Conservation (phyloP, 2,888 invertebrate genomes). For the Agonum fuliginosum region DNA sequence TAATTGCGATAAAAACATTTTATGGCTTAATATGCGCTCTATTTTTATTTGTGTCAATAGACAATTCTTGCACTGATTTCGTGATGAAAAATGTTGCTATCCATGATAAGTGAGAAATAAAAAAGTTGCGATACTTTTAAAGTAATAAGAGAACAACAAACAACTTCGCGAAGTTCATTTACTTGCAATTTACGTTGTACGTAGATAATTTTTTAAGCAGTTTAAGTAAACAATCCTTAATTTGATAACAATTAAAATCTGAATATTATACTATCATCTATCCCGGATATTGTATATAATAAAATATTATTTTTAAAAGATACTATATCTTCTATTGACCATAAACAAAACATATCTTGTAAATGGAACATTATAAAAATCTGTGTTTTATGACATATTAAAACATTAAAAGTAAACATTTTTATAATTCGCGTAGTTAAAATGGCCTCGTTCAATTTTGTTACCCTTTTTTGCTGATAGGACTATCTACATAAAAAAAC, state of each 20-base stretch:
- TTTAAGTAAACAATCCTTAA: slow-evolving; percentile 9
- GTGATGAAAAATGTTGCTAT: not conserved
- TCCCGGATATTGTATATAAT: slow-evolving; percentile 28
- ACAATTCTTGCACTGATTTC: too few species aligned
- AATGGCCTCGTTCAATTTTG: slow-evolving; percentile 31
- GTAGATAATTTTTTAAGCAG: not conserved
- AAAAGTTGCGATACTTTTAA: slow-evolving; percentile 16
- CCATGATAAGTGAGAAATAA: not conserved
- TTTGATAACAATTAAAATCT: slow-evolving; percentile 16
- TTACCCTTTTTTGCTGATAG: slow-evolving; percentile 30
- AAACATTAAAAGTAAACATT: slow-evolving; percentile 23
- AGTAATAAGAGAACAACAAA: not conserved
- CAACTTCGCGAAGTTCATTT: not conserved
- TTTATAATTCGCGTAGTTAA: slow-evolving; percentile 18
- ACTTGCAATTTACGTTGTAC: not conserved
- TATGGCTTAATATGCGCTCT: too few species aligned
- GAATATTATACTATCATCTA: slow-evolving; percentile 7
- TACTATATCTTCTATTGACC: not conserved
- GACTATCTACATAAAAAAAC: slow-evolving; percentile 30
- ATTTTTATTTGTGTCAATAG: too few species aligned
- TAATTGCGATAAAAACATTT: not conserved
- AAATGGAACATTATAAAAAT: slow-evolving; percentile 17
- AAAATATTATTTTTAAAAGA: slow-evolving; percentile 26
- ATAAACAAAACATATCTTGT: slow-evolving; percentile 11
- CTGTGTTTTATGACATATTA: slow-evolving; percentile 13